Base-by-base conservation (phyloP, 2,888 invertebrate species). In the Acanthococcus lagerstroemiae region DNA sequence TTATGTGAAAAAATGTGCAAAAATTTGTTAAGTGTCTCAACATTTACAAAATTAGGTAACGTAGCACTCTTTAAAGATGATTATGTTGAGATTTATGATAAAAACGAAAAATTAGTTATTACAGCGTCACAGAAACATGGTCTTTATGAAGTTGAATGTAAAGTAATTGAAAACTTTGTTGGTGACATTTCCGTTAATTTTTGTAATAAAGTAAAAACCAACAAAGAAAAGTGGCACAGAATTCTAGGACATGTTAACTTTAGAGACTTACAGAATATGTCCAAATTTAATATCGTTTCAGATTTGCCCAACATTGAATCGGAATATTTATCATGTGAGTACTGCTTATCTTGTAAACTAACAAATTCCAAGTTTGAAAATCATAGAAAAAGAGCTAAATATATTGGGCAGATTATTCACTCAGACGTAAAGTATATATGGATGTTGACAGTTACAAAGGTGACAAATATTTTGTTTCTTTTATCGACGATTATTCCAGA, bases 401-500 rank as follows among this genome's bases (percentile, higher is more conserved):
- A 58, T 17, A 7, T 37, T 58, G 22, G 30, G 3, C 44, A 58
- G 21, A 58, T 58, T 17, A 44, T 44, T 3, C 58, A 37, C 24
- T 22, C 44, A 19, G 45, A 58, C 27, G 58, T 58, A 19, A 52
- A 52, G 21, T 52, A 52, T n/a, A 52, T 52, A 22, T 52, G 25
- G 52, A 52, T 24, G 52, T 52, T 19, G 17, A 15, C 7, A 70
- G 70, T 25, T 26, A 46, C 15, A 66, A 65, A 21, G 69, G 69
- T 1, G 69, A 69, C 63, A 69, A 67, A 68, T 71, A 69, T 65
- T 70, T 71, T 66, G 12, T 71, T 7, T 26, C 65, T 0, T 70
- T 70, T 24, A 68, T 70, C 17, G 69, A 71, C 67, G 68, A 71
- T 68, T 71, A 68, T 55, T 70, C 69, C 65, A 71, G 70, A 67